phyloP scores from a whole-genome alignment of 2,113 vertebrate species.

The Oreocharis arfaki region DNA sequence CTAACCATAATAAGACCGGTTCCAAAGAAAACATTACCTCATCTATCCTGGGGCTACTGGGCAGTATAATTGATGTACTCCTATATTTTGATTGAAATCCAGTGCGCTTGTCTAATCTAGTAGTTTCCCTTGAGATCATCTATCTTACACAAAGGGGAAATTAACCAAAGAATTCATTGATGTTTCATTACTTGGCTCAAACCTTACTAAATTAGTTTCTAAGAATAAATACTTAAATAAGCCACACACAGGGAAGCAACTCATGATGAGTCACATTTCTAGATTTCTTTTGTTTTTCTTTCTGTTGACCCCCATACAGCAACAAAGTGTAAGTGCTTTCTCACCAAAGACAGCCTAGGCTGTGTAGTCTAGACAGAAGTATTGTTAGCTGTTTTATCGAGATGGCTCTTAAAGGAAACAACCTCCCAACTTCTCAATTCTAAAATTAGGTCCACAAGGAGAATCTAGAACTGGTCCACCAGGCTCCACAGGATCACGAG shows the following conservation, averaged over 20 bases:
- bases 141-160: slow-evolving; percentile 46
- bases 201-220: slow-evolving; percentile 67
- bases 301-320: slow-evolving; percentile 76
- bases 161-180: slow-evolving; percentile 58
- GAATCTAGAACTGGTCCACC: slow-evolving; percentile 87
- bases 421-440: slow-evolving; percentile 9
- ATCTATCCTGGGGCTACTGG: slow-evolving; percentile 27
- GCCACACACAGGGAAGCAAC: slow-evolving; percentile 64
- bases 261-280: slow-evolving; percentile 72
- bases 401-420: background rate
- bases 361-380: slow-evolving; percentile 1
- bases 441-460: slow-evolving; percentile 83
- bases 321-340: slow-evolving; percentile 55
- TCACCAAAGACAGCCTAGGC: background rate
- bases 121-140: slow-evolving; percentile 49
- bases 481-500: slow-evolving; percentile 84
- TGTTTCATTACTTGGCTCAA: slow-evolving; percentile 46
- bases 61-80: slow-evolving; percentile 49
- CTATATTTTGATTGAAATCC: slow-evolving; percentile 50
- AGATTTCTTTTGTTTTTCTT: slow-evolving; percentile 72
- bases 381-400: background rate
- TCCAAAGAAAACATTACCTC: slow-evolving; percentile 69
- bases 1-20: slow-evolving; percentile 33
- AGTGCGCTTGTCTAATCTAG: slow-evolving; percentile 31
- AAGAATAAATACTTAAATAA: slow-evolving; percentile 71